Base-by-base conservation (phyloP, 2,113 vertebrate genomes). In the Upupa epops region DNA sequence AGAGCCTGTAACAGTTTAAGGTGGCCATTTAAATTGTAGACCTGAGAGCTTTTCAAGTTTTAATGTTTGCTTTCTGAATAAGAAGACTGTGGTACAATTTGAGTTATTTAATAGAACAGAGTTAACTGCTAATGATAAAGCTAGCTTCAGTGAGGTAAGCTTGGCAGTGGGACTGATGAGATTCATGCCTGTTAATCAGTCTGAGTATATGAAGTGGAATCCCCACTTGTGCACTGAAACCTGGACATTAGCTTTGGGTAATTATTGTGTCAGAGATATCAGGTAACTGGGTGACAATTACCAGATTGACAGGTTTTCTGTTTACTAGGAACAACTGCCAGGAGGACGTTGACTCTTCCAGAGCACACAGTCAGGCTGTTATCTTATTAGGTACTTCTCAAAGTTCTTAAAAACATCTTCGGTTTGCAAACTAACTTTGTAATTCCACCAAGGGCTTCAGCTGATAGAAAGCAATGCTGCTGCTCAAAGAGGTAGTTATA, bases 121-220 rank as follows among this genome's bases (percentile, higher is more conserved):
- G 66, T 54, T 70, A 96, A 60, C 17, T 7, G 2, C 60, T 88
- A 22, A 15, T 32, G 54, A 55, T 90, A 81, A 76, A 71, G 75
- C 22, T 66, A 75, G 74, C 55, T 95, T 90, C 75, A 34, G 73
- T 74, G 93, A 95, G 93, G 54, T 88, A 94, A 66, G 86, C 75
- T 81, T 95, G 88, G 94, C 80, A 90, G 61, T 31, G 80, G 37
- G 76, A 48, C 71, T 89, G 83, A 12, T 56, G 76, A 65, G 71
- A 87, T 56, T 55, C 63, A 8, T 92, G 95, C 93, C 96, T 90
- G 54, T 96, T 96, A 77, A 97, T 97, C 95, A 94, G 74, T 61
- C 54, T 70, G 82, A 95, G 72, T 72, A 88, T 85, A 69, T 88
- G 74, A 95, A 66, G 46, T 82, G 56, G 85, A 95, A 95, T 96